Evolutionary conservation across 2,113 vertebrate species (phyloP).

Genomic region (Trochalopteron elliotii): DNA sequence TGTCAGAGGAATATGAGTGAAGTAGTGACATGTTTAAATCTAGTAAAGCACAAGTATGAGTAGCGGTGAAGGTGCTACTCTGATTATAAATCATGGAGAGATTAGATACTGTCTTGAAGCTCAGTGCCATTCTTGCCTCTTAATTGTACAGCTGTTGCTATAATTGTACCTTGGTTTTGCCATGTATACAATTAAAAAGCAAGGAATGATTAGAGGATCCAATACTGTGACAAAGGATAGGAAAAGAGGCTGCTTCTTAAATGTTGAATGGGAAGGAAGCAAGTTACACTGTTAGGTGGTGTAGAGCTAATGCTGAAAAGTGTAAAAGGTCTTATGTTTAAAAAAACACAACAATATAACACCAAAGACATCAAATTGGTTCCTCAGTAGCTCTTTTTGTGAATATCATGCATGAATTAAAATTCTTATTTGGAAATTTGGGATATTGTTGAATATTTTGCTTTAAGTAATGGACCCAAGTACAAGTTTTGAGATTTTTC

Average conservation of each 20-base stretch:
- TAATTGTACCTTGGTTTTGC: not conserved
- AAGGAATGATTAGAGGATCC: not conserved
- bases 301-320: not conserved
- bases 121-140: not conserved
- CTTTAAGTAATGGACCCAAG: not conserved
- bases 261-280: not conserved
- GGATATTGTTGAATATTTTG: not conserved
- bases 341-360: accelerated
- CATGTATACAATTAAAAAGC: not conserved
- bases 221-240: not conserved
- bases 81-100: not conserved
- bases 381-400: not conserved
- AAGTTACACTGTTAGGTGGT: not conserved
- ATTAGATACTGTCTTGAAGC: not conserved
- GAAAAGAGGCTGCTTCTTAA: not conserved
- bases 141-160: not conserved
- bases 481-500: not conserved
- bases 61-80: not conserved
- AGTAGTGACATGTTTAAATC: not conserved
- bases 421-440: not conserved
- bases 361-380: not conserved
- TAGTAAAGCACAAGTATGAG: not conserved
- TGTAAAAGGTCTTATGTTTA: not conserved
- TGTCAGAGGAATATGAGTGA: not conserved
- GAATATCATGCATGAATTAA: not conserved